These are phyloP conservation scores for Sparidentex hasta DNA, from an alignment of 2,797 vertebrate species.

Conservation along the genomic window DNA sequence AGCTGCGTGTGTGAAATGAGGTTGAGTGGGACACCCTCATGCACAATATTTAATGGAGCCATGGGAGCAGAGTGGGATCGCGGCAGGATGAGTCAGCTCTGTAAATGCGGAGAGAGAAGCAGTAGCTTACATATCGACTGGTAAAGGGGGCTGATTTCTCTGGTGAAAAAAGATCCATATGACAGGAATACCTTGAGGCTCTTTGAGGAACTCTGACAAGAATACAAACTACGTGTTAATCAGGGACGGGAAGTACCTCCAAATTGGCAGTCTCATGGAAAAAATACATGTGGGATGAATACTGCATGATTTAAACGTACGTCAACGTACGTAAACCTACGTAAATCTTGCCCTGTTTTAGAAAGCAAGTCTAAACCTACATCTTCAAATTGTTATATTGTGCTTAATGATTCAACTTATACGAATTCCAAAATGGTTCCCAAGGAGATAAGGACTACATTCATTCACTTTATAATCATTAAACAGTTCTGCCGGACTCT, in stretches of 20 bases:
- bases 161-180: slow-evolving; percentile 46
- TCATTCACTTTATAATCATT: slow-evolving; percentile 48
- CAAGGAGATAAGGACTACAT: slow-evolving; percentile 33
- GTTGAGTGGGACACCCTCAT: slow-evolving; percentile 52
- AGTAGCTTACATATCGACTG: slow-evolving; percentile 62
- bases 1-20: slow-evolving; percentile 56
- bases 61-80: slow-evolving; percentile 53
- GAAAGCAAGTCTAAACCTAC: slow-evolving; percentile 29
- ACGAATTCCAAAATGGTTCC: slow-evolving; percentile 44
- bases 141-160: slow-evolving; percentile 53
- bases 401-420: slow-evolving; percentile 50
- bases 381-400: slow-evolving; percentile 39
- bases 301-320: slow-evolving; percentile 32
- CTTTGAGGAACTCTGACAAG: slow-evolving; percentile 51
- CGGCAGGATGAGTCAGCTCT: slow-evolving; percentile 65
- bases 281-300: slow-evolving; percentile 24
- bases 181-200: slow-evolving; percentile 51
- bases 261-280: slow-evolving; percentile 24
- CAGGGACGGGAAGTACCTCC: slow-evolving; percentile 9
- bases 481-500: slow-evolving; percentile 28
- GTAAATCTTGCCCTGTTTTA: slow-evolving; percentile 31
- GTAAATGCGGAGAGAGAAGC: slow-evolving; percentile 52
- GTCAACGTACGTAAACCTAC: too few relatives aligned
- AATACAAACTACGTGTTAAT: slow-evolving; percentile 58
- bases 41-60: slow-evolving; percentile 64